Base-by-base conservation (phyloP, 2,113 vertebrate genomes). In the Oriolus oriolus region DNA sequence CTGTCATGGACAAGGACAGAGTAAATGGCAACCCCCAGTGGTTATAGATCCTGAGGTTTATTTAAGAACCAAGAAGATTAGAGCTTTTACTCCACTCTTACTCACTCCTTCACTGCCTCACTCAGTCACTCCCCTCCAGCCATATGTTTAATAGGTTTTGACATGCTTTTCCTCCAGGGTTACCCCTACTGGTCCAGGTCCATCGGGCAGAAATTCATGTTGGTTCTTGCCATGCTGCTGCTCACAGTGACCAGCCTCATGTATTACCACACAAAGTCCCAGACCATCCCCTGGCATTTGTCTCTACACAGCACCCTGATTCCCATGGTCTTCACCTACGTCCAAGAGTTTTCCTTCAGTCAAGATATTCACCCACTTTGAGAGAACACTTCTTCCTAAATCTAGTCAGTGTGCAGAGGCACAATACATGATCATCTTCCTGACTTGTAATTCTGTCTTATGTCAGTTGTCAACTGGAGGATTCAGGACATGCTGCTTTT, bases 191-290 rank as follows among this genome's bases (percentile, higher is more conserved):
- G 28, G 6, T 30, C 20, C 37, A 27, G 52, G 3, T 90, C 28
- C 3, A 4, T 1, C 73, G 33, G 7, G 20, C 6, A 75, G 22
- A 94, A 91, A 56, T 12, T 76, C 20, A 5, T 10, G 2, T 14
- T 64, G 2, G 6, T 31, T 52, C n/a, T 57, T 70, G 42, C 8
- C 11, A 6, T 41, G 45, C 27, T 61, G n/a, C 64, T 91, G 24
- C 31, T 44, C n/a, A 85, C 28, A 82, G 5, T 61, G 41, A 47
- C 8, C 26, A 76, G 4, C 37, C 23, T 49, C 0, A 0, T n/a
- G 8, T 35, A 16, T 49, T 80, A 53, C 12, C 11, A 24, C 6
- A 31, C 50, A 52, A 50, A 75, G 39, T 28, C 12, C 13, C 21
- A 37, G 30, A 4, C 5, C 50, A 41, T 41, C 1, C 2, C 7